Evolutionary conservation across 2,888 invertebrate genomes (phyloP).

Genomic region (Creontiades dilutus): DNA sequence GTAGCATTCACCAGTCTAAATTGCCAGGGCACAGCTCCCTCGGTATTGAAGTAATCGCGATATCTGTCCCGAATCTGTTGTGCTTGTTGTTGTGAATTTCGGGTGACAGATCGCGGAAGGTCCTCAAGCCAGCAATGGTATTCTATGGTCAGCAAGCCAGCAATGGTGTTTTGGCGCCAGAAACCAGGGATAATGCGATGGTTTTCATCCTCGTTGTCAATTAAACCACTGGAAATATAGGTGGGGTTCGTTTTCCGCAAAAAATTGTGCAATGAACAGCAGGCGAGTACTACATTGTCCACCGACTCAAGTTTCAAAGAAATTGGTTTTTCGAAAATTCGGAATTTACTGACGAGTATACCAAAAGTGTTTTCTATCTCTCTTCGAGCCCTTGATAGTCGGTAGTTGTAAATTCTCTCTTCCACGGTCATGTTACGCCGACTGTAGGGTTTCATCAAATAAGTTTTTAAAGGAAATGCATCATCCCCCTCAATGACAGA

Average conservation of each 20-base stretch:
- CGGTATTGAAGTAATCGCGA: constrained; percentile 61
- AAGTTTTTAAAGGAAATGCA: background rate
- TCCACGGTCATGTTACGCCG: background rate
- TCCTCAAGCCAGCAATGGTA: too few species aligned
- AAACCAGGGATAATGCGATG: constrained; percentile 46
- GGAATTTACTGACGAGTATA: background rate
- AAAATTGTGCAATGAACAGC: background rate
- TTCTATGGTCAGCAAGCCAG: constrained; percentile 47
- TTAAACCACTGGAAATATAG: constrained; percentile 47
- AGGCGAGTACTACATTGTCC: background rate
- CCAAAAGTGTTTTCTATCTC: background rate
- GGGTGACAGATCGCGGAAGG: constrained; percentile 53
- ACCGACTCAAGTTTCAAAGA: background rate
- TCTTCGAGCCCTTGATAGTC: background rate
- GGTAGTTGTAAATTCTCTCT: background rate
- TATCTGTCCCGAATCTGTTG: constrained; percentile 64
- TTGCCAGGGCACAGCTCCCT: constrained; percentile 72
- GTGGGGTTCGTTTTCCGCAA: constrained; percentile 65
- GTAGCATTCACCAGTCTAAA: too few species aligned
- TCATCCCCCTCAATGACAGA: background rate
- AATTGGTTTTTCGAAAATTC: background rate
- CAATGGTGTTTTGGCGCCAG: constrained; percentile 60
- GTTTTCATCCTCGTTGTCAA: constrained; percentile 65
- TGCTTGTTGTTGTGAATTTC: constrained; percentile 53
- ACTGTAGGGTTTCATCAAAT: background rate